Evolutionary conservation across 2,888 invertebrate genomes (phyloP).

Genomic region (Muschampia plurimacula): DNA sequence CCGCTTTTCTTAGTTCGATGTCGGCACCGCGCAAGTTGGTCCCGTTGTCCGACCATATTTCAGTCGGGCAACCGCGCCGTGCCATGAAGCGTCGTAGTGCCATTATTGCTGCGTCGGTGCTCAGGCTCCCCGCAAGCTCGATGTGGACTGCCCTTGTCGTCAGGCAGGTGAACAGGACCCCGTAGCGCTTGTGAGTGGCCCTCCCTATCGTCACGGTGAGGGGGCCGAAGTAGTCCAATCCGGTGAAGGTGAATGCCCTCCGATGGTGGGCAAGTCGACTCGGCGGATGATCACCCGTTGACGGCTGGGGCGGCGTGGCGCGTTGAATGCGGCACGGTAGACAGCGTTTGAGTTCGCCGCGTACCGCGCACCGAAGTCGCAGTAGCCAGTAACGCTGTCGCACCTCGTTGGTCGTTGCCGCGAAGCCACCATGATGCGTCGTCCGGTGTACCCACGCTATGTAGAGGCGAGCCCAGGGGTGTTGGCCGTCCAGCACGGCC

Average conservation of each 20-base stretch:
- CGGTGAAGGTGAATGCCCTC: not conserved
- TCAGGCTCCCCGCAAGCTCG: not conserved
- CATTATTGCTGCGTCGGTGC: not conserved
- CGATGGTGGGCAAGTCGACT: not conserved
- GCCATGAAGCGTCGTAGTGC: not conserved
- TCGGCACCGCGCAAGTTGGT: slow-evolving; percentile 46
- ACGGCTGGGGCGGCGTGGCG: not conserved
- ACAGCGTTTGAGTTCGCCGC: not conserved
- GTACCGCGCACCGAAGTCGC: not conserved
- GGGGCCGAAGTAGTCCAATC: not conserved
- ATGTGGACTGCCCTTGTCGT: not conserved
- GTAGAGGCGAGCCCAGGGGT: not conserved
- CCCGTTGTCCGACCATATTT: slow-evolving; percentile 1
- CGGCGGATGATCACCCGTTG: not conserved
- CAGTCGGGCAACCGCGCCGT: not conserved
- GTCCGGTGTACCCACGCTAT: not conserved
- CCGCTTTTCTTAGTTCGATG: slow-evolving; percentile 36
- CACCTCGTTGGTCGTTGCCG: not conserved
- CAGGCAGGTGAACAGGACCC: not conserved
- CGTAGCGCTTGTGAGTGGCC: not conserved
- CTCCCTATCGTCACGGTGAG: not conserved
- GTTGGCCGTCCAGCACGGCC: not conserved
- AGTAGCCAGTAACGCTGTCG: not conserved
- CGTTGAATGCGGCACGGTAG: not conserved
- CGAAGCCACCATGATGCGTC: not conserved